Base-by-base conservation (phyloP, 1,140 invertebrate species). In the Drosophila lacertosa region DNA sequence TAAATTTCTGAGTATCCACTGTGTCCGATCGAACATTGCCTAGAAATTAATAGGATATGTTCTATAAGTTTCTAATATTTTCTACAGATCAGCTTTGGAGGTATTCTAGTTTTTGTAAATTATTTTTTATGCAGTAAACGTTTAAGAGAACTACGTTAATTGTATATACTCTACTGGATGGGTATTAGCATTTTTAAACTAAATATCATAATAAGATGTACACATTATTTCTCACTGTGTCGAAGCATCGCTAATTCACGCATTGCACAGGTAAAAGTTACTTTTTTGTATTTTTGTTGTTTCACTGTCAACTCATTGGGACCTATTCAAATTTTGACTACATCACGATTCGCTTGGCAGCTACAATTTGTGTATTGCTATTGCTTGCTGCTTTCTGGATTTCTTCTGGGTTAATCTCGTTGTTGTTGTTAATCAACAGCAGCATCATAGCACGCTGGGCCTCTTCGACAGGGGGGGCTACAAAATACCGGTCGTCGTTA, bases 401-500 rank as follows among this genome's bases (percentile, higher is more conserved):
- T 59, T 66, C 62, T 71, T 71, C 62, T 71, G 32, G 62, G 37
- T 44, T 48, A 45, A 26, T 45, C 32, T 64, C 26, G 48, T 63
- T 69, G 48, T 69, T 55, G 67, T 65, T 65, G 39, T 40, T 70
- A 70, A 65, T 70, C 60, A 70, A 70, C 65, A 53, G 47, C 60
- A 70, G 45, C 62, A 58, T 58, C 45, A 35, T 48, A 51, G 68
- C 45, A 44, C 29, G 62, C 62, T 66, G 62, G 53, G 53, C 45
- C 29, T 35, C 37, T 60, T 48, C 45, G 50, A 50, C 40, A 47
- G 24, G 58, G 65, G 65, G 65, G 39, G 22, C 63, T 54, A 67
- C 24, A 59, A 72, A 72, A 72, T 72, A 67, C 63, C 69, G 69
- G 69, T 72, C 67, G 65, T 51, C 15, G 59, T n/a, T n/a, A n/a